Evolutionary conservation across 2,797 vertebrate species (phyloP).

Genomic region (Buphagus erythrorhynchus): DNA sequence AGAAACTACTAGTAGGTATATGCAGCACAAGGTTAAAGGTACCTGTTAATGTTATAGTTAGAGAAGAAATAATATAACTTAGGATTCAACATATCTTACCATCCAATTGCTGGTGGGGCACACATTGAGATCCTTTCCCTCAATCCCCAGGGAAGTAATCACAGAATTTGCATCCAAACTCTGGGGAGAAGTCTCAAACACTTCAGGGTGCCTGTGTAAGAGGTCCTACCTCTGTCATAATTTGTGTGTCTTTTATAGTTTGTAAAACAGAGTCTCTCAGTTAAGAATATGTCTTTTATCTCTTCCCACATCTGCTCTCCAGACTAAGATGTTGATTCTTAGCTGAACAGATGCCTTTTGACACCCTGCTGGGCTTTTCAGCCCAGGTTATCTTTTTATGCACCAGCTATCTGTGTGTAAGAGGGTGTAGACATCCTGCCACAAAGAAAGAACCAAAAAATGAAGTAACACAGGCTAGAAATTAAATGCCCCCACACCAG

Average conservation of each 20-base stretch:
- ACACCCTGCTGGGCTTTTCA: no score
- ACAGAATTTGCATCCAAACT: neutral
- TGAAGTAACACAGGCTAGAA: neutral
- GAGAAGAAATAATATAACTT: no score
- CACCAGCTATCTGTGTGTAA: no score
- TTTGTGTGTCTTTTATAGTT: neutral
- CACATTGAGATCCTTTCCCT: neutral
- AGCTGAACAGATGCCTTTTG: neutral
- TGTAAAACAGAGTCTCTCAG: neutral
- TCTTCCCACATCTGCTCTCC: neutral
- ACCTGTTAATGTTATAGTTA: neutral
- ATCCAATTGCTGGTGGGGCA: no score
- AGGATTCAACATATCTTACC: neutral
- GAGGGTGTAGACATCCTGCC: neutral
- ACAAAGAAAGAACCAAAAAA: neutral
- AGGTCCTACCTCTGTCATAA: neutral
- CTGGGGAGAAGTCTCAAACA: accelerated
- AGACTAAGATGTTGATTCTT: neutral
- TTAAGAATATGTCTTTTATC: neutral
- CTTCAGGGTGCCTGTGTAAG: neutral
- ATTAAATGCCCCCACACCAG: neutral
- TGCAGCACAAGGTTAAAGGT: neutral
- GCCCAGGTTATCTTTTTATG: neutral
- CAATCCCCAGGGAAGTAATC: neutral
- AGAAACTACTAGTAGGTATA: neutral